Base-by-base conservation (phyloP, 2,113 vertebrate genomes). In the Callipepla californica region DNA sequence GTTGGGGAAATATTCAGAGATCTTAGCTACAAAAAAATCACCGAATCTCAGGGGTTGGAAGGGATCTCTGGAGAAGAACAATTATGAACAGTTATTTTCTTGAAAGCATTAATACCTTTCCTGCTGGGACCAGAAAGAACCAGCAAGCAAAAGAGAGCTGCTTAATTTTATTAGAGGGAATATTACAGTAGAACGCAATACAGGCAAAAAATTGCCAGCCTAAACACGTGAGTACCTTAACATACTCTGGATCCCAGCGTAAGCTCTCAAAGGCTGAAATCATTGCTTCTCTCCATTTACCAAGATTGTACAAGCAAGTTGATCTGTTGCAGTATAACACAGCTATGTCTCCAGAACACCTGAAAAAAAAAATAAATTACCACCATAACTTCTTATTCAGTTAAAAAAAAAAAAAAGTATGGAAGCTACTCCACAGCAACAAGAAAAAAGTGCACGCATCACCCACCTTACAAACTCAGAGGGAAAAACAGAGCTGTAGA, bases 311-410 rank as follows among this genome's bases (percentile, higher is more conserved):
- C 84, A 98, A 93, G 6, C 97, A 97, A 44, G 97, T 98, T 67
- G 98, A 98, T 80, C 95, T 97, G 87, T 98, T 98, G 94, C 97
- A 98, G 48, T 97, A 75, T 15, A 98, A 69, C 75, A 98, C 95
- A 48, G 98, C 98, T 91, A 98, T 63, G 25, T 98, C 97, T 63
- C n/a, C 94, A 30, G 88, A 78, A 44, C 95, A 78, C 72, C 98
- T 98, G 13, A 36, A 85, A 95, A 67, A 9, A 40, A 40, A 40
- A 40, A 10, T 17, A 36, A 1, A 10, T 17, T 69, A 90, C 84
- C 25, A 57, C 36, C 6, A 40, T 87, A 63, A 77, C 7, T 77
- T 11, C 55, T 91, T 16, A 67, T n/a, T 79, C 1, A 0, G 12
- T 50, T 53, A n/a, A 42, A 61, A 73, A 85, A 63, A 85, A 63